Evolutionary conservation across 2,113 vertebrate genomes (phyloP).

Genomic region (Origma solitaria): DNA sequence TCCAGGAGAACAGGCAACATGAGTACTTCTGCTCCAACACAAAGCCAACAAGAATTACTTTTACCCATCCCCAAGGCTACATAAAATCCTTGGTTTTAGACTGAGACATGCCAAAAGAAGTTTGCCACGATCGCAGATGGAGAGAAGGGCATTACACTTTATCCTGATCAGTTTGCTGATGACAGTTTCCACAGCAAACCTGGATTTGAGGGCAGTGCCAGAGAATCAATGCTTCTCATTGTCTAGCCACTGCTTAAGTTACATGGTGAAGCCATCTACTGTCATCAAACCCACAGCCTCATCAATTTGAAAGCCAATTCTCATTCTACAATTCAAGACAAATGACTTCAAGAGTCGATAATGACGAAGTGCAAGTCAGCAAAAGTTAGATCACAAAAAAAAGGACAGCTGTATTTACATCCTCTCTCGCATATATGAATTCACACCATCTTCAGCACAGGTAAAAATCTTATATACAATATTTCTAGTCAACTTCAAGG

Average conservation of each 20-base stretch:
- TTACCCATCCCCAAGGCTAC: neutral
- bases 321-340: neutral
- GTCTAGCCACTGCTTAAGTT: neutral
- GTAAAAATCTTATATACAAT: neutral
- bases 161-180: neutral
- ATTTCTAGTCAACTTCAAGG: neutral
- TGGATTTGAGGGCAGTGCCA: neutral
- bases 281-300: neutral
- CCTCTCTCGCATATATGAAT: neutral
- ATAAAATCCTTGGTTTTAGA: neutral
- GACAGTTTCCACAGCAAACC: neutral
- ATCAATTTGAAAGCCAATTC: neutral
- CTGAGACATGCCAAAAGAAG: neutral
- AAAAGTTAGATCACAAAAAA: neutral
- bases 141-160: neutral
- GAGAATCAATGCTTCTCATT: neutral
- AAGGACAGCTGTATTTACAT: neutral
- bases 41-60: neutral
- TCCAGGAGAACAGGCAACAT: neutral
- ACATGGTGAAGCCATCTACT: neutral
- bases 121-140: accelerated
- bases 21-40: neutral
- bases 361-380: neutral
- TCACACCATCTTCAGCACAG: neutral
- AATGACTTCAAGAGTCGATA: neutral